A percentile compares a stretch with the other conserved stretches of the same genome.
Conservation (phyloP, 2,888 invertebrate genomes). For the Drosophila lacicola region DNA sequence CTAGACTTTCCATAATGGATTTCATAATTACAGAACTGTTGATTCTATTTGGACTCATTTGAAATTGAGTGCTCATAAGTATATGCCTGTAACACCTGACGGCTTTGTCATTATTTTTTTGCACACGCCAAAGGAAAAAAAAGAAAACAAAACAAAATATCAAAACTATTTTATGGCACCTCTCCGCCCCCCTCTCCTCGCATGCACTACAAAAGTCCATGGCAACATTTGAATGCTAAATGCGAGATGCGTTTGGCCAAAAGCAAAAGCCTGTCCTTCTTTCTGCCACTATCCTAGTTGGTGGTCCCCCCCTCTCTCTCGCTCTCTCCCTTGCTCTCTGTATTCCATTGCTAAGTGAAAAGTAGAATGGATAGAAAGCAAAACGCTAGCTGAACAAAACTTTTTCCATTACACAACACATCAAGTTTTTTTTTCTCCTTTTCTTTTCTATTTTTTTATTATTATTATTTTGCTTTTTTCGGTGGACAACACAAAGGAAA, state of each 20-base stretch:
- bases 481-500: slow-evolving; percentile 70
- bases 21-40: slow-evolving; percentile 49
- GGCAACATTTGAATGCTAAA: slow-evolving; percentile 48
- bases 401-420: slow-evolving; percentile 78
- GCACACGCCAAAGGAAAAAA: not conserved
- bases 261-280: slow-evolving; percentile 59
- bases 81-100: slow-evolving; percentile 46
- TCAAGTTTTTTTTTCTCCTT: slow-evolving; percentile 65
- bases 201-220: slow-evolving; percentile 10
- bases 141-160: slow-evolving; percentile 12
- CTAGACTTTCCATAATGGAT: slow-evolving; percentile 34
- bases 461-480: slow-evolving; percentile 50
- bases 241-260: slow-evolving; percentile 52
- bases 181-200: not conserved
- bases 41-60: slow-evolving; percentile 35
- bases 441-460: slow-evolving; percentile 30
- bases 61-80: slow-evolving; percentile 52
- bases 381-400: slow-evolving; percentile 76
- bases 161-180: slow-evolving; percentile 49
- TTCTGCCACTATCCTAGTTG: slow-evolving; percentile 12
- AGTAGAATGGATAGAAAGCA: slow-evolving; percentile 73
- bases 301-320: not conserved
- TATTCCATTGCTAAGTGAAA: slow-evolving; percentile 64
- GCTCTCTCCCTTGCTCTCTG: slow-evolving; percentile 1
- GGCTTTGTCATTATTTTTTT: slow-evolving; percentile 21